A percentile compares a stretch with the other conserved stretches of the same genome.
phyloP scores from a whole-genome alignment of 2,113 vertebrate genomes.

The Corythoichthys haematopterus region DNA sequence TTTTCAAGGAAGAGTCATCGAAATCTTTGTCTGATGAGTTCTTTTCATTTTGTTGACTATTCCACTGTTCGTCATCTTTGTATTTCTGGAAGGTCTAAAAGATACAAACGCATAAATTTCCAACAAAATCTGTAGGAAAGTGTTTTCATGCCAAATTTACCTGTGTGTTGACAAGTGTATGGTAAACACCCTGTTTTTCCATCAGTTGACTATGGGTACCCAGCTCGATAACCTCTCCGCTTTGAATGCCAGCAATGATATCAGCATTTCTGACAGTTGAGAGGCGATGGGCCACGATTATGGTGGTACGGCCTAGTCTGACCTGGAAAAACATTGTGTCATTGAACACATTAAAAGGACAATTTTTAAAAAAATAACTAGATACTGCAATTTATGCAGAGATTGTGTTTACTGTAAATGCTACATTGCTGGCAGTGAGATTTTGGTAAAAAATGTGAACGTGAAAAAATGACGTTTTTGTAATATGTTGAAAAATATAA shows the following conservation, averaged over 20 bases:
- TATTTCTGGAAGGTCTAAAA: slow-evolving; percentile 60
- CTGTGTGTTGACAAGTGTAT: slow-evolving; percentile 85
- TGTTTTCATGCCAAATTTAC: slow-evolving; percentile 42
- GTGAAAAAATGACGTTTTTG: too few species aligned
- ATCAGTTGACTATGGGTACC: slow-evolving; percentile 84
- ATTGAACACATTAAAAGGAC: too few species aligned
- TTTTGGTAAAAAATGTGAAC: too few species aligned
- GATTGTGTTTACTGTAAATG: too few species aligned
- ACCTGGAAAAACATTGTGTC: slow-evolving; percentile 66
- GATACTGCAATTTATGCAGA: too few species aligned
- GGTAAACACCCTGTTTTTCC: slow-evolving; percentile 82
- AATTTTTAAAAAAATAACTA: not conserved
- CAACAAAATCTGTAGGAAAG: not conserved
- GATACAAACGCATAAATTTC: not conserved
- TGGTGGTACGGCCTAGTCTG: slow-evolving; percentile 85
- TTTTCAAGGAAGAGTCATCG: slow-evolving; percentile 30
- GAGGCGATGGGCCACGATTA: slow-evolving; percentile 89
- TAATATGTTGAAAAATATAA: too few species aligned
- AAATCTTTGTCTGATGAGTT: slow-evolving; percentile 17
- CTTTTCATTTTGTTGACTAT: slow-evolving; percentile 48
- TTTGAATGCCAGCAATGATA: slow-evolving; percentile 81
- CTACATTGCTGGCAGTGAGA: too few species aligned
- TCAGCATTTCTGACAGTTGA: slow-evolving; percentile 92
- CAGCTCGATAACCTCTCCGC: slow-evolving; percentile 78
- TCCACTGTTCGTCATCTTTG: not conserved